A percentile compares a stretch with the other conserved stretches of the same genome.
Evolutionary conservation across 2,888 invertebrate genomes (phyloP).

Genomic region (Pelosia muscerda): DNA sequence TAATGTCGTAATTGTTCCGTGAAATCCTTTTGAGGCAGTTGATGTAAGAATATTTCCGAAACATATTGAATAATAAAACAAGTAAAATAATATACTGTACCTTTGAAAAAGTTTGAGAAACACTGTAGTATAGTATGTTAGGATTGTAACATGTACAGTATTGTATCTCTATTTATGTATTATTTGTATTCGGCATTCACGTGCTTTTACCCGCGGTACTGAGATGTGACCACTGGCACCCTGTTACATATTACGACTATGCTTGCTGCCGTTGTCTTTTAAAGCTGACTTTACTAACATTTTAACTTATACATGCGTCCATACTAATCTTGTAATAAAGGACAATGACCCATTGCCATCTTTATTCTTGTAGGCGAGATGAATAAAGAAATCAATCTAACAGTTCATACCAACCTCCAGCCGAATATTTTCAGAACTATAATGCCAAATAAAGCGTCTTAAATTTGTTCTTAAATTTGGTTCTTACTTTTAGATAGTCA

Average conservation of each 20-base stretch:
- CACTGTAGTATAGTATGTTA: slow-evolving; percentile 6
- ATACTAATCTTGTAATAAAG: background rate
- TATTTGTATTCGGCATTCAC: slow-evolving; percentile 50
- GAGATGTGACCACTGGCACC: slow-evolving; percentile 42
- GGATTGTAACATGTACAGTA: slow-evolving; percentile 31
- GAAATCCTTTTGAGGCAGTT: background rate
- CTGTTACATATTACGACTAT: slow-evolving; percentile 47
- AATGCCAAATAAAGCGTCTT: no score
- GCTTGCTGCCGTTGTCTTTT: slow-evolving; percentile 10
- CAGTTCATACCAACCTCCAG: no score
- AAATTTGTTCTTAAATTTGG: background rate
- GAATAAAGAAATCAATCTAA: no score
- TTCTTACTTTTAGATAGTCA: background rate
- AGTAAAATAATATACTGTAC: background rate
- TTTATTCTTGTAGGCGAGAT: no score
- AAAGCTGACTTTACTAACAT: background rate
- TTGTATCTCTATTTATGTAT: slow-evolving; percentile 32
- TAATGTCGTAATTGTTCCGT: background rate
- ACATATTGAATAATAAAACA: background rate
- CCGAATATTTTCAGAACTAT: no score
- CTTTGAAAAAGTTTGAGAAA: background rate
- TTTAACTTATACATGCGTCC: background rate
- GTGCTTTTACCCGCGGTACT: slow-evolving; percentile 43
- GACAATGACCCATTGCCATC: no score
- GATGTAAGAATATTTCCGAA: background rate